phyloP scores from a whole-genome alignment of 2,113 vertebrate genomes.

The Colaptes auratus region DNA sequence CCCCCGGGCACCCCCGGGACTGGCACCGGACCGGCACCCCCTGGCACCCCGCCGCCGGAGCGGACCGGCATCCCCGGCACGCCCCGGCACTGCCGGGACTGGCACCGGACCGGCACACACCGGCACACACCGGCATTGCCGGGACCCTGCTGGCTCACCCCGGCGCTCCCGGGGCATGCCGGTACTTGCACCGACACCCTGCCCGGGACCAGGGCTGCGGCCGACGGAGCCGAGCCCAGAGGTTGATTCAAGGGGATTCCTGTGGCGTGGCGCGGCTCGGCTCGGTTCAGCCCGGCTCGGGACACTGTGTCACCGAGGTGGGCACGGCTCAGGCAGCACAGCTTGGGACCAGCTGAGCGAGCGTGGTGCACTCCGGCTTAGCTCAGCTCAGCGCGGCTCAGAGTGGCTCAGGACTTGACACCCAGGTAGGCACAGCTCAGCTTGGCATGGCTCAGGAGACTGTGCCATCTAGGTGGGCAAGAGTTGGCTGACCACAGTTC shows the following conservation, averaged over 20 bases:
- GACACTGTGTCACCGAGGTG: no score
- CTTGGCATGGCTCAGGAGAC: not conserved
- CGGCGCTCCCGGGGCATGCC: no score
- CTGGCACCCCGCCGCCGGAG: no score
- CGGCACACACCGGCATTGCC: no score
- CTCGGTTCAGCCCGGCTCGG: not conserved
- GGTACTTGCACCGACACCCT: not conserved
- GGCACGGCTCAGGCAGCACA: no score
- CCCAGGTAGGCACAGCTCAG: not conserved
- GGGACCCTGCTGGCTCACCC: not conserved
- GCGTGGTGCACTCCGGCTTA: no score
- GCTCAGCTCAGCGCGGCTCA: no score
- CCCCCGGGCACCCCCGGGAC: not conserved
- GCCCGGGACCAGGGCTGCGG: no score
- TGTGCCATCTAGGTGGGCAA: no score
- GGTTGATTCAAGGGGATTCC: not conserved
- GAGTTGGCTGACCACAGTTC: not conserved
- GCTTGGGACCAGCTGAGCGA: no score
- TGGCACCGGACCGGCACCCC: not conserved
- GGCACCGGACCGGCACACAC: not conserved
- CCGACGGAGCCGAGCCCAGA: not conserved
- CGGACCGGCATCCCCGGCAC: not conserved
- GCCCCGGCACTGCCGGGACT: no score
- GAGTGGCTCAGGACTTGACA: no score
- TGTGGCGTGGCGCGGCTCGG: not conserved